These are phyloP conservation scores for Drosophila lacertosa DNA, from an alignment of 1,140 invertebrate genomes.

Conservation along the genomic window DNA sequence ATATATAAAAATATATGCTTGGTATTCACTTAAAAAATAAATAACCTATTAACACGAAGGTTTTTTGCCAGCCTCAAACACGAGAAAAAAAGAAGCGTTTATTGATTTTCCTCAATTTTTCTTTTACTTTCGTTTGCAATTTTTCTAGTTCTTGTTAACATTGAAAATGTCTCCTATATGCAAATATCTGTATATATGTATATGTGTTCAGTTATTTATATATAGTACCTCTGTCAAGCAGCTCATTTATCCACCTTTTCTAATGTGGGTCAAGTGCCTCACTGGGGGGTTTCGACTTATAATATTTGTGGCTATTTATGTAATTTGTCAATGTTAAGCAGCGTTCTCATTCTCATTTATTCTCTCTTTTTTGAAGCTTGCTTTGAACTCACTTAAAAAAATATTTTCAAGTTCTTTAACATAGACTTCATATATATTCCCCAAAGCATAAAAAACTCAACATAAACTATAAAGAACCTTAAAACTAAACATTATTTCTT, in stretches of 20 bases:
- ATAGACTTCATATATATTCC: too few species aligned
- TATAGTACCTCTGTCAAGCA: neutral
- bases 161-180: constrained; percentile 34
- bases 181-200: neutral
- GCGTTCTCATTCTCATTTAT: neutral
- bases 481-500: too few species aligned
- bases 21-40: constrained; percentile 61
- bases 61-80: constrained; percentile 8
- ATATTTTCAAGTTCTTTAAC: too few species aligned
- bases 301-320: constrained; percentile 7
- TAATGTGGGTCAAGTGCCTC: constrained; percentile 14
- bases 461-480: too few species aligned
- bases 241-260: constrained; percentile 1
- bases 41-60: constrained; percentile 80
- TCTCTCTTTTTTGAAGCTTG: neutral
- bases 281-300: neutral
- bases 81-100: constrained; percentile 35
- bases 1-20: constrained; percentile 38
- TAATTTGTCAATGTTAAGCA: constrained; percentile 18
- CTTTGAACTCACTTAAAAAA: neutral
- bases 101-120: constrained; percentile 73
- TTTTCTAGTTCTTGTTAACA: constrained; percentile 44
- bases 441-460: too few species aligned
- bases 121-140: constrained; percentile 73
- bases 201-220: neutral